Base-by-base conservation (phyloP, 2,888 invertebrate genomes). In the Neoscelio sp. region DNA sequence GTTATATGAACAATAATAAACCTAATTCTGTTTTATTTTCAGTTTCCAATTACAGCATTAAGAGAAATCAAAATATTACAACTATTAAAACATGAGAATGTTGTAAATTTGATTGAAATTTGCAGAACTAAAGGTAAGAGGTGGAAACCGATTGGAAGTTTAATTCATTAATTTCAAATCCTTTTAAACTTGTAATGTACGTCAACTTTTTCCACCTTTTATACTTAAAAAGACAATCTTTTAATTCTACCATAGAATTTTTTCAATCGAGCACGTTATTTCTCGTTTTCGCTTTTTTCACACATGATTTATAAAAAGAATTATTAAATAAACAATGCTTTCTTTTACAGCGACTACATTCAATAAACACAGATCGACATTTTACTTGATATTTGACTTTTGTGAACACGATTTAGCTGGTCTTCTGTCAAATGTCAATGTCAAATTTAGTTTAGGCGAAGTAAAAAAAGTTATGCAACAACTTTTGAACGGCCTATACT, bases 351-450 rank as follows among this genome's bases (percentile, higher is more conserved):
- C 73, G 1, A 56, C 73, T 0, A 15, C 10, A 2, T 93, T 93
- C 86, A 97, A 97, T 33, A 65, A 64, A 84, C 96, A 94, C 87
- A 92, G 96, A 81, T 96, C 96, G 2, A 97, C 97, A 0, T 98
- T 98, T 89, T 99, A 98, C 88, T 92, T 99, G 73, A 97, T 99
- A 2, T 99, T 99, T 90, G 99, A 99, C 85, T 99, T 99, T 88
- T 99, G 98, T 89, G 99, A 99, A 88, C 99, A 99, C 87, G 99
- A 99, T 91, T 92, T 99, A 81, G 99, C 99, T 4, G 99, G 99
- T 0, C 92, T 99, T 38, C 90, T 99, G 5, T 98, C 97, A 0
- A 99, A 99, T 90, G 95, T 95, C 8, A 97, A 97, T 89, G 98
- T 99, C 0, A 98, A 98, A 92, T 99, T 99, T 89, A 97, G 95